Base-by-base conservation (phyloP, 2,113 vertebrate genomes). In the Neotragus pygmaeus region DNA sequence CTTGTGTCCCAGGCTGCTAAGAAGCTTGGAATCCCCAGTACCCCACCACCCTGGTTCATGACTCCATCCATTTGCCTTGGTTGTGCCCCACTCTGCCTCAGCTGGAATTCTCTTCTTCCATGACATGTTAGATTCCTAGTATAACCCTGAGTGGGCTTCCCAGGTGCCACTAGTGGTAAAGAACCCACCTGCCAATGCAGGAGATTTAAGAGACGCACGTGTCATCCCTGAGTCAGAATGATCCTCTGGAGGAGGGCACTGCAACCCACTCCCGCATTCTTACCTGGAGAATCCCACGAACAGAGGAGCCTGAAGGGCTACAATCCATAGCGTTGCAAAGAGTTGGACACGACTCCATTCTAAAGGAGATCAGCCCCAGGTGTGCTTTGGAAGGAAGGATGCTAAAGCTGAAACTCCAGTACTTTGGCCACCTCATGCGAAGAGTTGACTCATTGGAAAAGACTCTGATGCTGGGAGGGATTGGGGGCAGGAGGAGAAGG, bases 41-140 rank as follows among this genome's bases (percentile, higher is more conserved):
- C 3, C 21, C 30, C 30, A 1, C 5, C 16, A 1, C 7, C 0
- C 27, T 2, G 36, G 30, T 16, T 39, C 36, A 28, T 5, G 8
- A 27, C 43, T 45, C 11, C n/a, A 19, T 7, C 16, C 47, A 3
- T 43, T 28, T 10, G 7, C 23, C 30, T 36, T 30, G 28, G 23
- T n/a, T 36, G 62, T 4, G 19, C 12, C 21, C 10, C 11, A 51
- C 16, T 4, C 33, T 14, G 10, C 25, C 91, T 39, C 39, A 10
- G 0, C 80, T 21, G 78, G 39, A 43, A 49, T 2, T n/a, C 16
- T 19, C 17, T 57, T 51, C 66, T 90, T 55, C 5, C 66, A 11
- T 28, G 64, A 78, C 8, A 1, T 7, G 27, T 28, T 27, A 43
- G 36, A 55, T 80, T n/a, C 23, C 6, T 30, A 25, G 25, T 10